Base-by-base conservation (phyloP, 2,888 invertebrate species). In the Gastrophysa polygoni region DNA sequence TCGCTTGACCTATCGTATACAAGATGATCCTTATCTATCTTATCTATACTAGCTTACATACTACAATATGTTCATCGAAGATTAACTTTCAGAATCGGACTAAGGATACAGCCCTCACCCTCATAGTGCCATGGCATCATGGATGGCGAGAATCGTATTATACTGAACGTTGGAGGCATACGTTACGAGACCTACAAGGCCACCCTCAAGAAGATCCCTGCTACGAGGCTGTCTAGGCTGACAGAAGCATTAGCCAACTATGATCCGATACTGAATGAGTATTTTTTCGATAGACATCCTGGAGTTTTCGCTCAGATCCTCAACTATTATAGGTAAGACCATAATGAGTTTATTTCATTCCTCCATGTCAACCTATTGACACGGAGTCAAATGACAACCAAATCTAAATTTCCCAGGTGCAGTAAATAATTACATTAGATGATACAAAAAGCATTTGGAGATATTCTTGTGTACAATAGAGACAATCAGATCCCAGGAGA, bases 61-160 rank as follows among this genome's bases (percentile, higher is more conserved):
- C 4, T 24, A 24, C 4, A 24, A 24, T 7, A 24, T 54, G 49
- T 54, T 29, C 48, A 43, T 18, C 48, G 47, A 60, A 54, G 54
- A 54, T 54, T 60, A 54, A 48, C 46, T 60, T 61, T 34, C 61
- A 43, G 54, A 24, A 43, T 54, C 6, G 29, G 38, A 8, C 1
- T 56, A 57, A 52, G 51, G 16, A 44, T 57, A 52, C 34, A 47
- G 38, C 38, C 28, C 46, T 44, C 46, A 49, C 49, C 57, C 57
- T 51, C 18, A 64, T 51, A 64, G 61, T 65, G 68, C 68, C 60
- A 75, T 75, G 75, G 75, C 71, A 77, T 67, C 66, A 91, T 92
- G 91, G 93, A 94, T 88, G 91, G 93, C 71, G 95, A 96, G 85
- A 95, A 96, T 83, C 89, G 95, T 79, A 94, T 96, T 77, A 93